Percentiles rank a stretch among this genome's conserved stretches.
phyloP scores from a whole-genome alignment of 2,888 invertebrate species.

The Agapetus fuscipes region DNA sequence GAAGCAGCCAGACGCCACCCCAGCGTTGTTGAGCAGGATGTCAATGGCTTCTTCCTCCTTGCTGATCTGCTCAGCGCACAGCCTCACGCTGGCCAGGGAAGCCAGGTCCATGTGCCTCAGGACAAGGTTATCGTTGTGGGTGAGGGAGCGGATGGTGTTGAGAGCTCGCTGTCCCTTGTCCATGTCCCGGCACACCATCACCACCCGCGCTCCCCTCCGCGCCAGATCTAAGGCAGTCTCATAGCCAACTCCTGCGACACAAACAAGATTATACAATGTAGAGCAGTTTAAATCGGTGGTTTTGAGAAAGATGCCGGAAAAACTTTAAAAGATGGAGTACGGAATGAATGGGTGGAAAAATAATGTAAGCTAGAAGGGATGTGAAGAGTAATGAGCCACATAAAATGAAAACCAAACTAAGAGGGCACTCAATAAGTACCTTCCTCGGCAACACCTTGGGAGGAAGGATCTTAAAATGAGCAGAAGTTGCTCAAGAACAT shows the following conservation, averaged over 20 bases:
- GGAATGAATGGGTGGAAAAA: too few relatives aligned
- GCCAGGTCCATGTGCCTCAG: slow-evolving; percentile 32
- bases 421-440: too few relatives aligned
- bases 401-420: too few relatives aligned
- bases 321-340: too few relatives aligned
- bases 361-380: too few relatives aligned
- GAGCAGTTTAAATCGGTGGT: too few relatives aligned
- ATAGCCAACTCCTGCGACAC: slow-evolving; percentile 38
- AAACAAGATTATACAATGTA: too few relatives aligned
- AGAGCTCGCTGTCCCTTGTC: slow-evolving; percentile 33
- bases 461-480: too few relatives aligned
- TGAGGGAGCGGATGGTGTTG: slow-evolving; percentile 33
- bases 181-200: slow-evolving; percentile 41
- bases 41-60: slow-evolving; percentile 42
- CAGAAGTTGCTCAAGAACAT: too few relatives aligned
- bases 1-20: slow-evolving; percentile 37
- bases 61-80: slow-evolving; percentile 46
- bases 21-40: slow-evolving; percentile 52
- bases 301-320: too few relatives aligned
- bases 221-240: slow-evolving; percentile 45
- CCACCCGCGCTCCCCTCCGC: slow-evolving; percentile 40
- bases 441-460: too few relatives aligned
- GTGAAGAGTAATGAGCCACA: too few relatives aligned
- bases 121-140: slow-evolving; percentile 27
- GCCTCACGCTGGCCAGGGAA: slow-evolving; percentile 40